Conservation (phyloP, 1,140 invertebrate species). For the Drosophila lowei region DNA sequence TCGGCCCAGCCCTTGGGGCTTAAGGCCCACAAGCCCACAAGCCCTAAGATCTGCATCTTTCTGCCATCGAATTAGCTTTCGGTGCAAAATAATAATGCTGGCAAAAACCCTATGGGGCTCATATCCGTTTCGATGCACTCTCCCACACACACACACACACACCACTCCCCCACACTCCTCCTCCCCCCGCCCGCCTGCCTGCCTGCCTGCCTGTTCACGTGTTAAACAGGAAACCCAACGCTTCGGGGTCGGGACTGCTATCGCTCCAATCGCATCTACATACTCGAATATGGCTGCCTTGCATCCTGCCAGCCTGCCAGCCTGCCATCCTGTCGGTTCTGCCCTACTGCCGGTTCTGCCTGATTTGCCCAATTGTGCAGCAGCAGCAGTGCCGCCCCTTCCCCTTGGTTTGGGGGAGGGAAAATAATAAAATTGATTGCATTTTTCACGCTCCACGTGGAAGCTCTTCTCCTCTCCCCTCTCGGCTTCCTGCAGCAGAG, state of each 20-base stretch:
- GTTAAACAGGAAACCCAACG: slow-evolving; percentile 43
- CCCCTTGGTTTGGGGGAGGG: background rate
- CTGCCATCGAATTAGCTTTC: slow-evolving; percentile 34
- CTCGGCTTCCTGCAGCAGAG: slow-evolving; percentile 30
- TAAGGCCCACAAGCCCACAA: background rate
- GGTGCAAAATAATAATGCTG: slow-evolving; percentile 39
- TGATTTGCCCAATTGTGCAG: slow-evolving; percentile 59
- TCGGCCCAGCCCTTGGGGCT: background rate
- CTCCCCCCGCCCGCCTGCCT: background rate
- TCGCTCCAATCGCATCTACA: slow-evolving; percentile 30
- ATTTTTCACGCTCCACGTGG: slow-evolving; percentile 52
- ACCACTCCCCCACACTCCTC: background rate
- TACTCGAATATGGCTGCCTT: slow-evolving; percentile 19
- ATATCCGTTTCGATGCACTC: slow-evolving; percentile 19
- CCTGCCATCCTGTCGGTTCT: slow-evolving; percentile 43
- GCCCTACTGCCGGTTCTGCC: slow-evolving; percentile 39
- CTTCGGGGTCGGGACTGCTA: slow-evolving; percentile 29
- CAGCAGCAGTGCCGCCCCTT: background rate
- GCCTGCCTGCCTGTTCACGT: slow-evolving; percentile 23
- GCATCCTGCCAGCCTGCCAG: slow-evolving; percentile 29
- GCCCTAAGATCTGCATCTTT: slow-evolving; percentile 12
- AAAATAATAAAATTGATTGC: slow-evolving; percentile 58
- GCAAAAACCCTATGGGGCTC: slow-evolving; percentile 16
- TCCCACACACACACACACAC: background rate
- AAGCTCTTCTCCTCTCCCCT: background rate